phyloP scores from a whole-genome alignment of 2,888 invertebrate genomes.

The Nomada flava region DNA sequence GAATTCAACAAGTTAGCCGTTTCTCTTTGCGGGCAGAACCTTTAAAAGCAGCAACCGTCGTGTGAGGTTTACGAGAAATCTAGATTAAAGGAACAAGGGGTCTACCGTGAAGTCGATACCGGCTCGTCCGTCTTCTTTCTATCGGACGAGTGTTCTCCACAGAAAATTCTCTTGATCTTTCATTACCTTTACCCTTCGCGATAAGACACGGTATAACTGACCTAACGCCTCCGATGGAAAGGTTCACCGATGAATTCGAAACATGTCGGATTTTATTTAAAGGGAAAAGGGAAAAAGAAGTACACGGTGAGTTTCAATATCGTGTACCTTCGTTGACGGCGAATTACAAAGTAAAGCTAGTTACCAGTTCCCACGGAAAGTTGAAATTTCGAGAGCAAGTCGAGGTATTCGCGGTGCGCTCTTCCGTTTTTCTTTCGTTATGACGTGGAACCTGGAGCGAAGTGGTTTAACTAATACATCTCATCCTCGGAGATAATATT shows the following conservation, averaged over 20 bases:
- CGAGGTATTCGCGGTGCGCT: background rate
- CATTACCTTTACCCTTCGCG: background rate
- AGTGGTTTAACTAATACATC: background rate
- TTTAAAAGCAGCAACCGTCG: slow-evolving; percentile 32
- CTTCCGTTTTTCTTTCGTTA: slow-evolving; percentile 25
- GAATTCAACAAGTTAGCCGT: slow-evolving; percentile 64
- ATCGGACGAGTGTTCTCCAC: background rate
- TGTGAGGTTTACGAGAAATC: slow-evolving; percentile 48
- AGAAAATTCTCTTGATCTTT: slow-evolving; percentile 47
- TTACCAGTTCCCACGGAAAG: background rate
- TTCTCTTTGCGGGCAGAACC: slow-evolving; percentile 43
- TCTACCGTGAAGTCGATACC: slow-evolving; percentile 31
- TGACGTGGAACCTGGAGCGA: background rate
- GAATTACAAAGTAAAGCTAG: background rate
- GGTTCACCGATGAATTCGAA: background rate
- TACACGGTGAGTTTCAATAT: background rate
- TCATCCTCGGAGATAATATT: slow-evolving; percentile 23
- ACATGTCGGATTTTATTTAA: background rate
- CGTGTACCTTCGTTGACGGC: too few relatives aligned
- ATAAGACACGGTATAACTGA: slow-evolving; percentile 26
- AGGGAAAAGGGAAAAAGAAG: too few relatives aligned
- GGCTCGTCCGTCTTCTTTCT: background rate
- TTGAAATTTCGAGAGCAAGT: background rate
- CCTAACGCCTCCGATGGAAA: background rate
- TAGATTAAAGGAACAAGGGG: slow-evolving; percentile 57